These are phyloP conservation scores for Eolophus roseicapilla DNA, from an alignment of 2,113 vertebrate genomes.

Conservation along the genomic window DNA sequence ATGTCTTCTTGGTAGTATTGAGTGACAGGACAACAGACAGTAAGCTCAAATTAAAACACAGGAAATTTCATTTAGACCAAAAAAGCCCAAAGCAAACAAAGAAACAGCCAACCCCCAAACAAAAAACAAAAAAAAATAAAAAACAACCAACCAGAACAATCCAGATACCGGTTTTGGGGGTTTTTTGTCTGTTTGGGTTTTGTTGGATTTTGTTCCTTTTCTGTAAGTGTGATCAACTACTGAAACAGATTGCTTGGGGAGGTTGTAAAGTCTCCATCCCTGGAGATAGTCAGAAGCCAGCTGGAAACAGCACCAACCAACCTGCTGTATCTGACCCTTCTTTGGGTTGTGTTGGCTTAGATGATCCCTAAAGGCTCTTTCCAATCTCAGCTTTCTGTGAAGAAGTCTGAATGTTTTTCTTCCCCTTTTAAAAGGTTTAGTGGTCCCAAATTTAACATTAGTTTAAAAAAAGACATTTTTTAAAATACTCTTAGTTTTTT, in stretches of 20 bases:
- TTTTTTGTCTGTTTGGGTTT: not conserved
- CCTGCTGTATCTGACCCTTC: not conserved
- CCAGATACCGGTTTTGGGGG: too few species aligned
- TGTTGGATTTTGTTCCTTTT: not conserved
- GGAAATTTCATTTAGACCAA: not conserved
- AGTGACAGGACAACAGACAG: not conserved
- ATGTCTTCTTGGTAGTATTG: not conserved
- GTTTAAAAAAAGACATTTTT: not conserved
- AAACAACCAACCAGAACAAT: not conserved
- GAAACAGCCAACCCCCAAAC: not conserved
- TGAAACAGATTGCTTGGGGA: not conserved
- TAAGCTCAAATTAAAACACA: not conserved
- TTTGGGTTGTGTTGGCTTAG: not conserved
- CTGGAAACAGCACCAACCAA: not conserved
- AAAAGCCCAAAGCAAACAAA: not conserved
- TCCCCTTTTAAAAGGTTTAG: not conserved
- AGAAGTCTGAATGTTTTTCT: not conserved
- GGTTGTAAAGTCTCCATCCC: not conserved
- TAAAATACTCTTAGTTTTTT: not conserved
- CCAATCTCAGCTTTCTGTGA: not conserved
- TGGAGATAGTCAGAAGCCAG: not conserved
- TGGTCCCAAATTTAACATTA: not conserved
- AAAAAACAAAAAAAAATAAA: not conserved
- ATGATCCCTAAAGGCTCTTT: not conserved
- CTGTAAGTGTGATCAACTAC: not conserved